Evolutionary conservation across 2,113 vertebrate genomes (phyloP), one percentile per base, ranked within the genome.

Genomic region (Beaufortia kweichowensis): DNA sequence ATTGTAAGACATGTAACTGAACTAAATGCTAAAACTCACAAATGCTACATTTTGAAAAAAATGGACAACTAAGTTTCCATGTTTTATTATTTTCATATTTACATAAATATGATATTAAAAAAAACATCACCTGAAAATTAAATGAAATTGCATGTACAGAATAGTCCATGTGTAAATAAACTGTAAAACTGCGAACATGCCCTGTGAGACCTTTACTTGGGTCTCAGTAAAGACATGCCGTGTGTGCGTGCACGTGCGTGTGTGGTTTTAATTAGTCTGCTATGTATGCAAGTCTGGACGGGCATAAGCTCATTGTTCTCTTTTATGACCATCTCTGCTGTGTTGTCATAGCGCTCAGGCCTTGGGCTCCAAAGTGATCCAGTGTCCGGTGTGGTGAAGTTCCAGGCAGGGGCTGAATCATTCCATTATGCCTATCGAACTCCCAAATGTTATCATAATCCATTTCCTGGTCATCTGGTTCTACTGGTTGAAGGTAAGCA

Each of bases 401-500:
- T 86, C 87, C 90, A 87, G 87, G 56, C 86, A 79, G 63, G 56
- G 85, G 83, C 86, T 88, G 90, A 86, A 86, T 88, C 89, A 92
- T 90, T 76, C 84, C 83, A n/a, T 82, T 84, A 84, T 89, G 83
- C 53, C 66, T 75, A 78, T 91, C 81, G n/a, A 83, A 87, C 79
- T 91, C 90, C 92, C 92, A 93, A 87, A 93, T 92, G 89, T 93
- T 93, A 84, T 93, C 92, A 87, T 93, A 93, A 87, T 93, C 91
- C 59, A 91, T 81, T 88, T 92, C 91, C 91, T 91, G 91, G 86
- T 92, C 90, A 84, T 92, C 91, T 82, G 90, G 89, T 65, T 91
- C 91, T 14, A 77, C 81, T 64, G 89, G 91, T 83, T 89, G 71
- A 53, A 92, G 90, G 86, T 92, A 91, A 57, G 89, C 88, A 72